Percentiles rank a stretch among this genome's conserved stretches.
These are phyloP conservation scores for Andrena dorsata DNA, from an alignment of 2,888 invertebrate genomes.

Conservation along the genomic window DNA sequence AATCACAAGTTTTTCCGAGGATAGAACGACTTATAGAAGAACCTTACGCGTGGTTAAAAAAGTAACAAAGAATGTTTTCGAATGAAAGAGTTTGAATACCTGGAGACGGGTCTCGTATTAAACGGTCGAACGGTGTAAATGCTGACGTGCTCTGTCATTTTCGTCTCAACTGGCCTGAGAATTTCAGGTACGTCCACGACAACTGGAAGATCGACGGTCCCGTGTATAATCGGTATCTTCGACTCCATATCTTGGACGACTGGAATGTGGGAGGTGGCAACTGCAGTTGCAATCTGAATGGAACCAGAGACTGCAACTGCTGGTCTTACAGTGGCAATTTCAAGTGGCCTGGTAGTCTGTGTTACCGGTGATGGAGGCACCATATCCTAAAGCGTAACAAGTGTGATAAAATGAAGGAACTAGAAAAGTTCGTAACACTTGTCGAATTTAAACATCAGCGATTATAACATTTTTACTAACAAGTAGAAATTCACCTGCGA, in stretches of 20 bases:
- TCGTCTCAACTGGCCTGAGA: slow-evolving; percentile 75
- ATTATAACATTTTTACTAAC: too few relatives aligned
- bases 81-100: slow-evolving; percentile 61
- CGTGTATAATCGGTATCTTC: slow-evolving; percentile 83
- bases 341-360: slow-evolving; percentile 75
- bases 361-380: slow-evolving; percentile 79
- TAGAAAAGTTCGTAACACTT: too few relatives aligned
- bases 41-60: neutral
- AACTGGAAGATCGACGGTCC: slow-evolving; percentile 82
- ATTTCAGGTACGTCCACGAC: slow-evolving; percentile 81
- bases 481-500: slow-evolving; percentile 76
- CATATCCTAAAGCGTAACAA: slow-evolving; percentile 77
- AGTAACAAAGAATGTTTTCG: neutral
- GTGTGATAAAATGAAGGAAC: neutral
- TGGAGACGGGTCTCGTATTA: slow-evolving; percentile 78
- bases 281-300: slow-evolving; percentile 82
- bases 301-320: slow-evolving; percentile 82
- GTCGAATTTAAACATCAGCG: too few relatives aligned
- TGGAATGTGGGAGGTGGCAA: slow-evolving; percentile 82
- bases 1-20: too few relatives aligned
- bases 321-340: slow-evolving; percentile 79
- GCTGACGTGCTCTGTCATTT: slow-evolving; percentile 79
- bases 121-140: slow-evolving; percentile 82
- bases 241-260: slow-evolving; percentile 82
- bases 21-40: too few relatives aligned